A percentile compares a stretch with the other conserved stretches of the same genome.
Evolutionary conservation across 2,797 vertebrate species (phyloP).

Genomic region (Protosalanx chinensis): DNA sequence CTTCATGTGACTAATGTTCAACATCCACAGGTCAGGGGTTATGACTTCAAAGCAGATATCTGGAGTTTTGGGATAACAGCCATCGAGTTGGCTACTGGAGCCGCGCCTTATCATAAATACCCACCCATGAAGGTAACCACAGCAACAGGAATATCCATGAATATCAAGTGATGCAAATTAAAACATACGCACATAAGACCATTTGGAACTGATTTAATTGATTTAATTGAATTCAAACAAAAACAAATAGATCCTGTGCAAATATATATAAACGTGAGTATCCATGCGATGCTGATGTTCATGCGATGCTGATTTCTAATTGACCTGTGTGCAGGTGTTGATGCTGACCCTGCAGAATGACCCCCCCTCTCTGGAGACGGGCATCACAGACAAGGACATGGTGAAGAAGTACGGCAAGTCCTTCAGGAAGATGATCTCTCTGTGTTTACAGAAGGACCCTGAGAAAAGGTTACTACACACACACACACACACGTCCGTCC

Average conservation of each 20-base stretch:
- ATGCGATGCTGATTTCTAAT: neutral
- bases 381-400: constrained; percentile 96
- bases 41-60: constrained; percentile 96
- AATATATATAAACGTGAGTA: neutral
- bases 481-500: too few species aligned
- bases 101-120: constrained; percentile 94
- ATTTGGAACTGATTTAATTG: too few species aligned
- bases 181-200: too few species aligned
- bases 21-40: constrained; percentile 83
- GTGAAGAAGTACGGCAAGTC: constrained; percentile 97
- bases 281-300: too few species aligned
- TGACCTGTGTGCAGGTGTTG: constrained; percentile 75
- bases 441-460: constrained; percentile 96
- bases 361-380: constrained; percentile 93
- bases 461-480: constrained; percentile 84
- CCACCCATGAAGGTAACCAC: constrained; percentile 88
- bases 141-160: too few species aligned
- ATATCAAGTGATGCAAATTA: too few species aligned
- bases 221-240: too few species aligned
- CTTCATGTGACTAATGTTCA: neutral
- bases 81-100: constrained; percentile 91
- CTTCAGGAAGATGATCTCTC: constrained; percentile 95
- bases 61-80: constrained; percentile 97
- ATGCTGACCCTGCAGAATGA: constrained; percentile 96
- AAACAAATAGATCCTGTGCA: too few species aligned